Conservation (phyloP, 1,140 invertebrate species). For the Lamellibrachia luymesi region DNA sequence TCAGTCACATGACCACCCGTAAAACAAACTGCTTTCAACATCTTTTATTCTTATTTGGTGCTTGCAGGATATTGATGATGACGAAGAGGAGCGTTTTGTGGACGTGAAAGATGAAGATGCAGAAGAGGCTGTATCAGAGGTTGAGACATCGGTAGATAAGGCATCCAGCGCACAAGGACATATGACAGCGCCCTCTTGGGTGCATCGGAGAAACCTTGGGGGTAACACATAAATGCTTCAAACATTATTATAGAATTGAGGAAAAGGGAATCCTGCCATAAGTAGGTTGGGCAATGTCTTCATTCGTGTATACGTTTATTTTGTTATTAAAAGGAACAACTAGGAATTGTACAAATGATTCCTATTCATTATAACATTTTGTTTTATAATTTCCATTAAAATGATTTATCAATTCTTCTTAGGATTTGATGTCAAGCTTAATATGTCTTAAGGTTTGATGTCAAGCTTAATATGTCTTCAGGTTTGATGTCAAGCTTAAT, state of each 20-base stretch:
- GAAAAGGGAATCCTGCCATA: background rate
- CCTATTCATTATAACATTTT: too few species aligned
- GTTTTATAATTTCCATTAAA: too few species aligned
- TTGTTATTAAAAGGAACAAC: too few species aligned
- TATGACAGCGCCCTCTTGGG: constrained; percentile 23
- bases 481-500: too few species aligned
- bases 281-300: too few species aligned
- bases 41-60: background rate
- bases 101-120: constrained; percentile 43
- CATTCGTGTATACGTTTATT: too few species aligned
- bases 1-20: background rate
- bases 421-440: too few species aligned
- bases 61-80: constrained; percentile 35
- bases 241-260: background rate
- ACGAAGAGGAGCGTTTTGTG: constrained; percentile 54
- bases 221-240: background rate
- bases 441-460: too few species aligned
- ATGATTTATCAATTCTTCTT: too few species aligned
- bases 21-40: background rate
- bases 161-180: background rate
- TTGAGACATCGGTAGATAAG: background rate
- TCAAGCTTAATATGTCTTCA: too few species aligned
- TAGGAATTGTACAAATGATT: too few species aligned
- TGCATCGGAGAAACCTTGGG: constrained; percentile 24
- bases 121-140: constrained; percentile 33